Base-by-base conservation (phyloP, 2,888 invertebrate genomes). In the Celastrina argiolus region DNA sequence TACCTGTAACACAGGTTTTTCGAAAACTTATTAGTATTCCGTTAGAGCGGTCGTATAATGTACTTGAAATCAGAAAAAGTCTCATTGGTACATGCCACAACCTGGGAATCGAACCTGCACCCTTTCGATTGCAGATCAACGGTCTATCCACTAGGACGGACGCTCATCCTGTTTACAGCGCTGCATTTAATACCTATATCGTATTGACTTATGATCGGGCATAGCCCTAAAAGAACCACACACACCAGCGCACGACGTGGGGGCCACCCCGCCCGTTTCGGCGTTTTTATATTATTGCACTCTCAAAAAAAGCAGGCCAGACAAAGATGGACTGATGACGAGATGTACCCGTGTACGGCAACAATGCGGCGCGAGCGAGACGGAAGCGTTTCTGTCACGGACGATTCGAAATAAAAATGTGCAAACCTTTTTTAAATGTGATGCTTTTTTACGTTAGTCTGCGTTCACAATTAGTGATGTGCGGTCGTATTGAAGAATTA, bases 221-320 rank as follows among this genome's bases (percentile, higher is more conserved):
- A 86, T 84, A 85, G 85, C 87, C 85, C 86, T 88, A 87, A 85
- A 88, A 85, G 87, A 84, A 86, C 82, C 84, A 80, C 84, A 79
- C 88, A 88, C 88, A 88, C 87, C 78, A 81, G 74, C 84, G 82
- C 86, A 85, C 75, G 73, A 71, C 73, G 74, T 73, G 76, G 78
- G 61, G 78, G 76, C 82, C 83, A 74, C 84, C 84, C 83, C 81
- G 73, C 81, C 78, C 86, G 86, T 84, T 83, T 88, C 85, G 85
- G 87, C 82, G 88, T 89, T 91, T 91, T 89, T 91, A 91, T 89
- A 89, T 90, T 91, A 88, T 88, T 88, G 87, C 88, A 88, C 88
- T 87, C 87, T 88, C 79, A 87, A 89, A 90, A 90, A 90, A 89
- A 88, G 82, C 71, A 78, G 80, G 85, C 80, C 82, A 89, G 91